Base-by-base conservation (phyloP, 2,888 invertebrate genomes). In the Linhomoeus sp. region DNA sequence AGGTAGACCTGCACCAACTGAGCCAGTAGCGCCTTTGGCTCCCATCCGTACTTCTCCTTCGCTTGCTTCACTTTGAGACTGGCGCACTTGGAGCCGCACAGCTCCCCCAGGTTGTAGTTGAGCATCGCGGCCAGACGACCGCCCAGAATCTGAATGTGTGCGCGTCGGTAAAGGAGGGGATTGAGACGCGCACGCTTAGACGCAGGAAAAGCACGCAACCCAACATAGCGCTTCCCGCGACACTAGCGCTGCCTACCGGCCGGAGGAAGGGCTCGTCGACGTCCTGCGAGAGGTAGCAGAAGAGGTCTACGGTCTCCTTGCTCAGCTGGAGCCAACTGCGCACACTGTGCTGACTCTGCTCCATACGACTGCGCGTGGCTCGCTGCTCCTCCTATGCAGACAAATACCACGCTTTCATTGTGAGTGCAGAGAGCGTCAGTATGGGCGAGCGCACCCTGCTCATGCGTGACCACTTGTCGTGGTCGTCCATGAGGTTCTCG, bases 81-180 rank as follows among this genome's bases (percentile, higher is more conserved):
- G 23, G 54, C 49, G 45, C 60, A 60, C 43, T 59, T 60, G 19
- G 47, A 43, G 14, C 92, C 90, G 67, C 88, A 90, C 44, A 97
- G 73, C 66, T 94, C 92, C 65, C 85, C 82, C 54, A 97, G 73
- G 72, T 97, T 97, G 68, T 87, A 92, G 70, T 97, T 92, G 55
- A 97, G 75, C 94, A 97, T 97, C 48, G 92, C 87, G 47, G 92
- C 88, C 48, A 97, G 75, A 46, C 90, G 73, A 63, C 87, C 87
- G 40, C 85, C 87, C 52, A 97, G 72, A 70, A 88, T 90, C 67
- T 68, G 72, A 70, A 88, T 90, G 67, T 68, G 51, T 20, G 29
- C 5, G 29, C 29, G 29, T 12, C 7, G 12, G 29, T 12, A 5
- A 29, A 29, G 29, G 12, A 12, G 12, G 7, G 29, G 5, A 29